phyloP scores from a whole-genome alignment of 2,113 vertebrate genomes.

The Garra rufa region DNA sequence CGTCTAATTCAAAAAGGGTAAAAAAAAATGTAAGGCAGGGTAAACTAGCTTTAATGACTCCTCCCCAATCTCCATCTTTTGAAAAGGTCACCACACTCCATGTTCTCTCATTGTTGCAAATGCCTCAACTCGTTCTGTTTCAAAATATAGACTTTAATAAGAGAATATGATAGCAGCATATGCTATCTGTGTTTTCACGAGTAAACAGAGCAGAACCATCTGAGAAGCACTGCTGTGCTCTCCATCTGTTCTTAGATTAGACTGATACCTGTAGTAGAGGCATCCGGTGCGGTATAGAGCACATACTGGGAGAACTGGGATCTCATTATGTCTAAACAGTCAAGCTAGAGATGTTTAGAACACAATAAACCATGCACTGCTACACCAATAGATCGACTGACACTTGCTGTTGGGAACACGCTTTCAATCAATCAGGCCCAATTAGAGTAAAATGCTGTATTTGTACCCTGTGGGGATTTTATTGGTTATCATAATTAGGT shows the following conservation, averaged over 20 bases:
- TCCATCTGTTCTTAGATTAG: slow-evolving; percentile 68
- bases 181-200: slow-evolving; percentile 61
- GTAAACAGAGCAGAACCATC: slow-evolving; percentile 60
- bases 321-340: slow-evolving; percentile 40
- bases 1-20: neutral
- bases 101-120: slow-evolving; percentile 35
- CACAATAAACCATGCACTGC: slow-evolving; percentile 4
- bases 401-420: slow-evolving; percentile 5
- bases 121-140: slow-evolving; percentile 38
- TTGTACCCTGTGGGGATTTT: neutral
- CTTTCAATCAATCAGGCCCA: slow-evolving; percentile 47
- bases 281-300: slow-evolving; percentile 23
- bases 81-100: slow-evolving; percentile 8
- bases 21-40: neutral
- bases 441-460: slow-evolving; percentile 23
- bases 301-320: slow-evolving; percentile 27
- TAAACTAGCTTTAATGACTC: neutral
- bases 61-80: neutral
- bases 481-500: slow-evolving; percentile 30
- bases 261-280: slow-evolving; percentile 46
- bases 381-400: neutral
- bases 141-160: slow-evolving; percentile 56
- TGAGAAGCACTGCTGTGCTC: slow-evolving; percentile 66
- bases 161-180: slow-evolving; percentile 62
- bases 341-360: slow-evolving; percentile 16